phyloP scores from a whole-genome alignment of 2,888 invertebrate genomes.

The Antheraea yamamai region DNA sequence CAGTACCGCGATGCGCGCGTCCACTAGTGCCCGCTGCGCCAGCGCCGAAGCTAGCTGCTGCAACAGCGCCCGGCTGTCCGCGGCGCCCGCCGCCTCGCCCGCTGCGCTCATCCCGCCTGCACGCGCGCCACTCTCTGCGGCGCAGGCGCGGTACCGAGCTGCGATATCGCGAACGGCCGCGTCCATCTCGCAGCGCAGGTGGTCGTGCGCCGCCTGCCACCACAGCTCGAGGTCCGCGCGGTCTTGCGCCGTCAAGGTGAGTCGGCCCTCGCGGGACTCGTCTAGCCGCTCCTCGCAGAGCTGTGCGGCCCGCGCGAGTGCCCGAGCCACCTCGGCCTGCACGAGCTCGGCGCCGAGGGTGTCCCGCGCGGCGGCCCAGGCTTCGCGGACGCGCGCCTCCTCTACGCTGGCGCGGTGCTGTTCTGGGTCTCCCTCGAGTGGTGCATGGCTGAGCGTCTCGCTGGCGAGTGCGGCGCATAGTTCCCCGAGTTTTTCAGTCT shows the following conservation, averaged over 20 bases:
- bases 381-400: constrained; percentile 87
- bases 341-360: constrained; percentile 88
- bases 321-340: constrained; percentile 89
- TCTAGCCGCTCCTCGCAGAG: constrained; percentile 85
- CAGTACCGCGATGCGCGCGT: constrained; percentile 87
- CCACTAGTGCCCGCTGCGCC: constrained; percentile 80
- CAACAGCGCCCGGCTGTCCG: constrained; percentile 52
- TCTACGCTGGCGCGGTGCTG: constrained; percentile 73
- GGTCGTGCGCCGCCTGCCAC: constrained; percentile 88
- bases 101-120: constrained; percentile 37
- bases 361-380: constrained; percentile 89
- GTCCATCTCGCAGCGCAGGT: constrained; percentile 87
- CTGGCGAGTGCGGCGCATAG: constrained; percentile 86
- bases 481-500: constrained; percentile 85
- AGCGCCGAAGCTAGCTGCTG: constrained; percentile 52
- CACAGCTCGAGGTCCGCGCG: constrained; percentile 87
- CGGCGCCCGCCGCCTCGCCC: constrained; percentile 55
- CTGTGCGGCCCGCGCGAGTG: constrained; percentile 86
- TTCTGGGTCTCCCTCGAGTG: constrained; percentile 72
- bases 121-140: constrained; percentile 48
- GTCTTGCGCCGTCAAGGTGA: constrained; percentile 85
- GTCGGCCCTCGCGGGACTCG: constrained; percentile 78
- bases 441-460: constrained; percentile 85
- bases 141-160: constrained; percentile 84
- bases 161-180: constrained; percentile 86